Evolutionary conservation across 1,140 invertebrate species (phyloP), one percentile per base, ranked within the genome.

Genomic region (Neodiprion virginianus): DNA sequence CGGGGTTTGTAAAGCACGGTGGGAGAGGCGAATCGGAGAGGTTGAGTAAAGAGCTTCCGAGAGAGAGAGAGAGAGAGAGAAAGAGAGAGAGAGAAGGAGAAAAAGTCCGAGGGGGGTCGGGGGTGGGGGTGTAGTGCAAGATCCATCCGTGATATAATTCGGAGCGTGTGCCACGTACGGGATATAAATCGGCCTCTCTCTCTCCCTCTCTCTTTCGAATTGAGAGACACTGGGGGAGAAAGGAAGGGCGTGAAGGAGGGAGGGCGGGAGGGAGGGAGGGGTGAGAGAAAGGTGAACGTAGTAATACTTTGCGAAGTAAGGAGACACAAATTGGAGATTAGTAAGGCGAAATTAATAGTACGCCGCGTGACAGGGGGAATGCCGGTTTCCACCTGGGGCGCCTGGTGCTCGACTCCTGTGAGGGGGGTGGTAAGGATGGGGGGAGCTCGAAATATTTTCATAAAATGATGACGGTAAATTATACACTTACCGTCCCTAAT

Each of bases 311-410:
- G 71, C 77, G 74, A 81, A 78, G 73, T 78, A 78, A 83, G 78
- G 79, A 81, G 78, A 81, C 82, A 79, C 81, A 84, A 83, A 82
- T 85, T 85, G 80, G 81, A 83, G 84, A 87, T 87, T 86, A 86
- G 82, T 75, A 71, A 78, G 80, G 80, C 71, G 79, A 85, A 87
- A 87, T 86, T 85, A 85, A 85, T 84, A 82, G 81, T 79, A 78
- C 76, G 75, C 69, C 10, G 75, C 48, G 69, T 82, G 84, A 85
- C 83, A 83, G 77, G 79, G 79, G 80, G 79, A 79, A 81, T 76
- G 79, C 76, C 69, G n/a, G 68, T 67, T 76, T 81, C 76, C 83
- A 85, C 79, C 83, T 85, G 84, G 75, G 80, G 7, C n/a, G 7
- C n/a, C 53, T 61, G 28, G 28, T 40, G 28, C 28, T 40, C 53